A percentile compares a stretch with the other conserved stretches of the same genome.
phyloP scores from a whole-genome alignment of 2,113 vertebrate species.

The Chamaea fasciata region DNA sequence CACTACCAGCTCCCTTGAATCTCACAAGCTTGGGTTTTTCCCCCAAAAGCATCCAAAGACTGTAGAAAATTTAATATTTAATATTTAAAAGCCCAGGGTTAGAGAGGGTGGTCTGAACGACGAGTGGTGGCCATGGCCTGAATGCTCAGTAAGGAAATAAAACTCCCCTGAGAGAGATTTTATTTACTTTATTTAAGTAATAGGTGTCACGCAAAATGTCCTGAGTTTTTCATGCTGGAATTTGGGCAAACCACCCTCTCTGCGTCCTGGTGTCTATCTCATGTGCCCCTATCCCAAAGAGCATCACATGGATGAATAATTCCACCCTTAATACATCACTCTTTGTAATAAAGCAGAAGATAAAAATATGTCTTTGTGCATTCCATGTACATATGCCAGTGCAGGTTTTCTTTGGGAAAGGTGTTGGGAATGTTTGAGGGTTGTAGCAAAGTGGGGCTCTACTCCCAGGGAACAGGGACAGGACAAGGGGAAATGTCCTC shows the following conservation, averaged over 20 bases:
- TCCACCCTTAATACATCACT: not conserved
- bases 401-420: not conserved
- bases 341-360: not conserved
- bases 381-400: not conserved
- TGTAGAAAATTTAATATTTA: not conserved
- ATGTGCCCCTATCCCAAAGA: not conserved
- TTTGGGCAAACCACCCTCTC: not conserved
- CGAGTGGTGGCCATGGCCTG: not conserved
- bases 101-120: not conserved
- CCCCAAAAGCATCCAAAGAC: not conserved
- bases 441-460: not conserved
- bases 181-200: not conserved
- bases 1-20: not conserved
- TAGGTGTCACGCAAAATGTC: not conserved
- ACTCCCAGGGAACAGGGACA: not conserved
- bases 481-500: not conserved
- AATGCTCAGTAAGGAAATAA: not conserved
- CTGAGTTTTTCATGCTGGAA: not conserved
- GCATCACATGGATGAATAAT: not conserved
- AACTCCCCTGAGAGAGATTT: not conserved
- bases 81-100: not conserved
- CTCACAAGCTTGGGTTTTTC: not conserved
- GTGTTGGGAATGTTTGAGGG: not conserved
- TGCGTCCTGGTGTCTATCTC: not conserved
- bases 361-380: not conserved